Evolutionary conservation across 2,113 vertebrate species (phyloP).

Genomic region (Trogon surrucura): DNA sequence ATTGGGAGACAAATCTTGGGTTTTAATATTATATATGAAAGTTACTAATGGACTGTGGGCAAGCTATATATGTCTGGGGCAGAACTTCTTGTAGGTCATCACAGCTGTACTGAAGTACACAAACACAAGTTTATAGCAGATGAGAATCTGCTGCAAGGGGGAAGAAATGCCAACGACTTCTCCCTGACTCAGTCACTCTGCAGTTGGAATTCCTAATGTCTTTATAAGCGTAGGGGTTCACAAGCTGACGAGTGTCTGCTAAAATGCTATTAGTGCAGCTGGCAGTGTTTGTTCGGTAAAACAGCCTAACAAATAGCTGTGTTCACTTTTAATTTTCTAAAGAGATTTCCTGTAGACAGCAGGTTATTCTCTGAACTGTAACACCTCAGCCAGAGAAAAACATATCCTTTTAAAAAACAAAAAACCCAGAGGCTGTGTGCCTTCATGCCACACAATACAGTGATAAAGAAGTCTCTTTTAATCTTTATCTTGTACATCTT

Average conservation of each 20-base stretch:
- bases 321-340: background rate
- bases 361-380: slow-evolving; percentile 2
- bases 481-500: slow-evolving; percentile 28
- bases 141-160: background rate
- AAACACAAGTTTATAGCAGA: background rate
- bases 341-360: background rate
- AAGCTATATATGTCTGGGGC: background rate
- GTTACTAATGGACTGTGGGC: background rate
- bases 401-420: background rate
- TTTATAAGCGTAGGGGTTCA: background rate
- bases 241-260: background rate
- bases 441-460: background rate
- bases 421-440: background rate
- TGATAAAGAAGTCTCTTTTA: slow-evolving; percentile 18
- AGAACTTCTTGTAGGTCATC: background rate
- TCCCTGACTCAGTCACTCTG: background rate
- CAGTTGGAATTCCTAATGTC: background rate
- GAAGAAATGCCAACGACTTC: background rate
- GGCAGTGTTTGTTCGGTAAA: background rate
- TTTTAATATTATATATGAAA: background rate
- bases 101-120: background rate
- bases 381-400: background rate
- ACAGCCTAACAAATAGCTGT: background rate
- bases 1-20: background rate
- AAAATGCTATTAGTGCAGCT: background rate